These are phyloP conservation scores for Neuroterus valhalla DNA, from an alignment of 1,140 invertebrate genomes.

Conservation along the genomic window DNA sequence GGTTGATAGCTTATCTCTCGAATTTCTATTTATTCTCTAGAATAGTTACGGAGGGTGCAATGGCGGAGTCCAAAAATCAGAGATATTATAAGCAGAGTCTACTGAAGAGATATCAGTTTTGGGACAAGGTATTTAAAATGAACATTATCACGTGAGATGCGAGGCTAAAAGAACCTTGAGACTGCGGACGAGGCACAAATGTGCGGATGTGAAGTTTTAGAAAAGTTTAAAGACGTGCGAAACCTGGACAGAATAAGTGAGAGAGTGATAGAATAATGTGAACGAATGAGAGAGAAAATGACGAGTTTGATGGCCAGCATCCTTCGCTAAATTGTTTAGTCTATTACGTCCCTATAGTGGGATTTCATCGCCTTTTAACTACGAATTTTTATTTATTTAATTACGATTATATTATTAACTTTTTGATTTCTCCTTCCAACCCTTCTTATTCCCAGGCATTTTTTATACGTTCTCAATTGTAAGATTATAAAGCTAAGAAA, in stretches of 20 bases:
- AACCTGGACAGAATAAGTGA: background rate
- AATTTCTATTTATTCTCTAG: slow-evolving; percentile 26
- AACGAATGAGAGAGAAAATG: slow-evolving; percentile 17
- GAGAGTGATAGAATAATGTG: background rate
- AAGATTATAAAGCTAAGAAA: background rate
- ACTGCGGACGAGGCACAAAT: slow-evolving; percentile 23
- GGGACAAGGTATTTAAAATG: slow-evolving; percentile 2
- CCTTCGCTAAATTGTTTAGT: slow-evolving; percentile 12
- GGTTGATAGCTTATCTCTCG: slow-evolving; percentile 4
- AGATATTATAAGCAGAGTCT: background rate
- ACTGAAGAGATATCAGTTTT: slow-evolving; percentile 14
- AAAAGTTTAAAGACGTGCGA: background rate
- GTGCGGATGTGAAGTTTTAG: slow-evolving; percentile 17
- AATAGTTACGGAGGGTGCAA: slow-evolving; percentile 19
- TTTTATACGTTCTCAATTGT: no score
- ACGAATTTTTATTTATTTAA: slow-evolving; percentile 13
- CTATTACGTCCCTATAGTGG: slow-evolving; percentile 4
- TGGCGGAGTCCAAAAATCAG: background rate
- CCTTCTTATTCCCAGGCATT: background rate
- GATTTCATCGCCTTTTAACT: slow-evolving; percentile 2
- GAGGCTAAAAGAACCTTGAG: background rate
- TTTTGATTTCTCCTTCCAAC: background rate
- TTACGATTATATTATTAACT: background rate
- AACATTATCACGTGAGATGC: slow-evolving; percentile 1
- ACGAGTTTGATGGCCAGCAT: slow-evolving; percentile 7